phyloP scores from a whole-genome alignment of 2,888 invertebrate species.

The Aspidiotus destructor region DNA sequence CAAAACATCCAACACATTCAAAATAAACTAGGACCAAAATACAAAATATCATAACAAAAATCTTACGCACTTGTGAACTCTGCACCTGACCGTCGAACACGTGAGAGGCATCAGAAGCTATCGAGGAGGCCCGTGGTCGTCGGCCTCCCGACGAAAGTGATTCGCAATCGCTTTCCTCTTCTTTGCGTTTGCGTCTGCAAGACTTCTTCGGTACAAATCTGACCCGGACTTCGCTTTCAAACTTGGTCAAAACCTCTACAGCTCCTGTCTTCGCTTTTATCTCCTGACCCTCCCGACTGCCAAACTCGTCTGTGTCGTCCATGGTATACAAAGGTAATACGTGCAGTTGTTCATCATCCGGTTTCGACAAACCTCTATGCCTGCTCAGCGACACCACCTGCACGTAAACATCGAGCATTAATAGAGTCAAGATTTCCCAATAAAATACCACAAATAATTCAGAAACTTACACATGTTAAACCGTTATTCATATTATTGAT shows the following conservation, averaged over 20 bases:
- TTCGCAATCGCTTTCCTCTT: conserved; percentile 52
- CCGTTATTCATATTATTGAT: conserved; percentile 95
- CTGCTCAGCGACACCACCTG: conserved; percentile 76
- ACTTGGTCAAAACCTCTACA: conserved; percentile 75
- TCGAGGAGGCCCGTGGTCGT: background rate
- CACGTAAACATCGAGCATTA: background rate
- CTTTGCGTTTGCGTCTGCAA: conserved; percentile 64
- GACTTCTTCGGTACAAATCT: conserved; percentile 75
- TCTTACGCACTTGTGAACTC: conserved; percentile 58
- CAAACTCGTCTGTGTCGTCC: conserved; percentile 79
- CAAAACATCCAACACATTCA: too few species aligned
- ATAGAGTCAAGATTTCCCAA: background rate
- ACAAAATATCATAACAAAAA: background rate
- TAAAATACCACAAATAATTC: background rate
- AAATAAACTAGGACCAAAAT: background rate
- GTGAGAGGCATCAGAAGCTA: conserved; percentile 55
- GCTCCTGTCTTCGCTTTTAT: conserved; percentile 70
- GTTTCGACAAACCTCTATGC: conserved; percentile 57
- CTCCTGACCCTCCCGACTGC: conserved; percentile 71
- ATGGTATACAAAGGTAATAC: conserved; percentile 84
- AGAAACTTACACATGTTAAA: conserved; percentile 67
- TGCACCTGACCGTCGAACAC: conserved; percentile 56
- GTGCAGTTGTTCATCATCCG: conserved; percentile 85
- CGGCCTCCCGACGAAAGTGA: background rate
- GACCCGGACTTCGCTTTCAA: conserved; percentile 75